These are phyloP conservation scores for Sardina pilchardus DNA, from an alignment of 2,113 vertebrate genomes.

Conservation along the genomic window DNA sequence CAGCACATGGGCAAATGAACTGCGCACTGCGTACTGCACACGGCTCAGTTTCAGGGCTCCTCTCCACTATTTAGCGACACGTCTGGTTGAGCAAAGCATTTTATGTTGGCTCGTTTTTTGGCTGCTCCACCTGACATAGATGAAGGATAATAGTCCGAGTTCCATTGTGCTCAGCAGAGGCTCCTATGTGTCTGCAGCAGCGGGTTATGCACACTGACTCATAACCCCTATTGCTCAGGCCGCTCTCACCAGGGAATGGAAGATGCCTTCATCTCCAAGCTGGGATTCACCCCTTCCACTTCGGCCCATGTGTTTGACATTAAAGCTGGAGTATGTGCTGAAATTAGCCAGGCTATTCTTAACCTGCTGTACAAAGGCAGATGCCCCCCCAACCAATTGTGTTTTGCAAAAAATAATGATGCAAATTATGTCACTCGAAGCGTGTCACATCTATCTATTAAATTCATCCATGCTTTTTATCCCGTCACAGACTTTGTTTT, in stretches of 20 bases:
- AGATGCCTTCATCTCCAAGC: slow-evolving; percentile 21
- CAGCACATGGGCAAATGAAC: slow-evolving; percentile 25
- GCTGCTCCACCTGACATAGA: slow-evolving; percentile 37
- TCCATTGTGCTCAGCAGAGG: slow-evolving; percentile 22
- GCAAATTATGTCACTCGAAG: neutral
- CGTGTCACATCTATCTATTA: neutral
- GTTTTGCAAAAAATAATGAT: neutral
- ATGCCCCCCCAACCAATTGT: neutral
- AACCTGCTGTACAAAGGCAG: neutral
- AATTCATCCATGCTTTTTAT: slow-evolving; percentile 11
- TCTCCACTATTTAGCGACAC: slow-evolving; percentile 31
- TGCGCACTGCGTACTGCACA: neutral
- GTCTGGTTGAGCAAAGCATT: slow-evolving; percentile 35
- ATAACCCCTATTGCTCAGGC: slow-evolving; percentile 23
- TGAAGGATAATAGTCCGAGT: slow-evolving; percentile 28
- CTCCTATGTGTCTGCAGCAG: slow-evolving; percentile 31
- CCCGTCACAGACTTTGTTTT: neutral
- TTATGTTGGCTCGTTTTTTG: slow-evolving; percentile 23
- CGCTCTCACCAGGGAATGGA: slow-evolving; percentile 27
- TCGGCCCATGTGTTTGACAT: slow-evolving; percentile 21
- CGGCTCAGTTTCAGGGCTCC: slow-evolving; percentile 26
- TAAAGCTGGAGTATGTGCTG: slow-evolving; percentile 10
- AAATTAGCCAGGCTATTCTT: slow-evolving; percentile 15
- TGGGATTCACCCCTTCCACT: slow-evolving; percentile 19
- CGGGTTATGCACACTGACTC: slow-evolving; percentile 28